Percentiles rank a stretch among this genome's conserved stretches.
Conservation (phyloP, 2,113 vertebrate genomes). For the Ondatra zibethicus region DNA sequence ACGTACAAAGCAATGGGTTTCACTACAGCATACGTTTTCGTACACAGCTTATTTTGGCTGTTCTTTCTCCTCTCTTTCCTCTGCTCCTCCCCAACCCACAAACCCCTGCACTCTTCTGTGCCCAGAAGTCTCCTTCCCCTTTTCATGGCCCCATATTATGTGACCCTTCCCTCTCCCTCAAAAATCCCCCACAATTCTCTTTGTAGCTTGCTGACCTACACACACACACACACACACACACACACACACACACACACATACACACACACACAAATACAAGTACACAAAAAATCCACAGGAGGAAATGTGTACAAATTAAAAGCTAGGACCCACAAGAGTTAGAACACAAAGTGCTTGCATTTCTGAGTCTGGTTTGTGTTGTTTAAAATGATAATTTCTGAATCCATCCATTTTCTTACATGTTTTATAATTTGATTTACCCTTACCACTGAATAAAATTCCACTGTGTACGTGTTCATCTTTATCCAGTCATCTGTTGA, state of each 20-base stretch:
- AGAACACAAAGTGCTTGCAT: neutral
- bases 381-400: neutral
- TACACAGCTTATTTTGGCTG: neutral
- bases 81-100: neutral
- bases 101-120: neutral
- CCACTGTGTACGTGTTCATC: neutral
- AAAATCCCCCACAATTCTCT: neutral
- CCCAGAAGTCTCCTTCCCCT: neutral
- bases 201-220: neutral
- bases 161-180: neutral
- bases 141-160: neutral
- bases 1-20: neutral
- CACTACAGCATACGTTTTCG: neutral
- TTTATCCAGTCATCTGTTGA: neutral
- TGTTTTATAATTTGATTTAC: neutral
- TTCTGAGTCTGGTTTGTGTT: neutral
- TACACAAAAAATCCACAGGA: too few relatives aligned
- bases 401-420: neutral
- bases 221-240: neutral
- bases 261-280: too few relatives aligned
- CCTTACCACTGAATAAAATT: neutral
- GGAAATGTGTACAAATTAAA: neutral
- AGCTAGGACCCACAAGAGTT: neutral
- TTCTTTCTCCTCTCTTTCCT: neutral
- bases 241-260: neutral